phyloP scores from a whole-genome alignment of 2,113 vertebrate species.

The Perca fluviatilis region DNA sequence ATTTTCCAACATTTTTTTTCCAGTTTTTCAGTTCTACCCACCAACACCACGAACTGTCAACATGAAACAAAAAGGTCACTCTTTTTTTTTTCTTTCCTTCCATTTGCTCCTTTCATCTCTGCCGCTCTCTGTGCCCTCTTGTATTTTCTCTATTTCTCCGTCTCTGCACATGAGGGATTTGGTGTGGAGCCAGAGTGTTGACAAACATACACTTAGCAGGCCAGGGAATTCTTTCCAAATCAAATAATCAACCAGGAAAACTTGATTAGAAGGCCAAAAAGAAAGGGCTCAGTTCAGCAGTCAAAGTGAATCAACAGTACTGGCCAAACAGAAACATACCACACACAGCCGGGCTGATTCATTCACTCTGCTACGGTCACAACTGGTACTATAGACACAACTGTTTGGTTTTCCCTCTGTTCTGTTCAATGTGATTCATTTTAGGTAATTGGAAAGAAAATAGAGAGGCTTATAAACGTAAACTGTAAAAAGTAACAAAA shows the following conservation, averaged over 20 bases:
- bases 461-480: neutral
- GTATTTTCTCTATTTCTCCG: neutral
- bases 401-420: conserved; percentile 4
- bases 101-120: conserved; percentile 19
- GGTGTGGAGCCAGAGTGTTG: conserved; percentile 48
- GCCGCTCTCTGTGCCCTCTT: conserved; percentile 4
- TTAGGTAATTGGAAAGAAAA: neutral
- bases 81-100: neutral
- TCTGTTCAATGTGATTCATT: conserved; percentile 10
- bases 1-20: neutral
- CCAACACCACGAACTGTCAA: neutral
- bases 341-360: conserved; percentile 28
- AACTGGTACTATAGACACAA: conserved; percentile 27
- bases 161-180: conserved; percentile 32
- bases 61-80: conserved; percentile 9
- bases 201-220: conserved; percentile 57
- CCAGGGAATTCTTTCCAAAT: conserved; percentile 61
- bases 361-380: conserved; percentile 16
- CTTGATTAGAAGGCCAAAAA: conserved; percentile 56
- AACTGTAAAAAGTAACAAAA: conserved; percentile 3
- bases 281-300: conserved; percentile 54
- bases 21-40: conserved; percentile 1
- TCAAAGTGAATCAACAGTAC: conserved; percentile 49
- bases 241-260: conserved; percentile 70
- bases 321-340: conserved; percentile 48